Percentiles rank a stretch among this genome's conserved stretches.
Conservation (phyloP, 1,140 invertebrate species). For the Drosophila asahinai region DNA sequence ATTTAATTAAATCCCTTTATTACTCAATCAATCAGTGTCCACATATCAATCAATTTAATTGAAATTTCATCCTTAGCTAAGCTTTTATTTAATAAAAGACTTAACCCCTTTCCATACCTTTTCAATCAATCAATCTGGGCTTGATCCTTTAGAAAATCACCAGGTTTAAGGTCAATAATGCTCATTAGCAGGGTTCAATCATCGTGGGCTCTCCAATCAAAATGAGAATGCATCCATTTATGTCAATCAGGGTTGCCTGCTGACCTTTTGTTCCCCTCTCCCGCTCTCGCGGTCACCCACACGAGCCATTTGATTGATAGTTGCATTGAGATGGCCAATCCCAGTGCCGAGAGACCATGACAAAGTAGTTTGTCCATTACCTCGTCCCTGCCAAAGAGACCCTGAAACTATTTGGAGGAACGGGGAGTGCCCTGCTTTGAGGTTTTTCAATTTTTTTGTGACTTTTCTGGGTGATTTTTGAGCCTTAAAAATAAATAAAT, state of each 20-base stretch:
- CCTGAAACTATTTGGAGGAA: no score
- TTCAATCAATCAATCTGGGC: conserved; percentile 30
- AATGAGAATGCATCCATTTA: conserved; percentile 46
- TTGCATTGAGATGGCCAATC: conserved; percentile 73
- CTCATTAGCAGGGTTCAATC: conserved; percentile 64
- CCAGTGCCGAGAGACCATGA: conserved; percentile 53
- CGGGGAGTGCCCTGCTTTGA: conserved; percentile 31
- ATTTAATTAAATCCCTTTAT: neutral
- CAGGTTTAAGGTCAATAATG: conserved; percentile 31
- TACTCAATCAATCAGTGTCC: conserved; percentile 9
- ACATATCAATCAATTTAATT: neutral
- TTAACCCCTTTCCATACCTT: neutral
- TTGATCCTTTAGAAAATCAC: neutral
- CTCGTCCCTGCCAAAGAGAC: neutral
- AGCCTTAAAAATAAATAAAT: neutral
- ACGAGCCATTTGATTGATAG: conserved; percentile 68
- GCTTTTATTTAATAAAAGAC: neutral
- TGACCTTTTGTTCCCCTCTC: conserved; percentile 28
- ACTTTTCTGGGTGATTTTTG: neutral
- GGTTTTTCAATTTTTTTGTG: neutral
- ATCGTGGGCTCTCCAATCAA: conserved; percentile 34
- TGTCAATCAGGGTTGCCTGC: conserved; percentile 32
- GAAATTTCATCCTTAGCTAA: neutral
- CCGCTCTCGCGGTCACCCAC: conserved; percentile 40
- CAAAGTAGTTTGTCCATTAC: conserved; percentile 64